Conservation (phyloP, 2,888 invertebrate genomes). For the Selenia dentaria region DNA sequence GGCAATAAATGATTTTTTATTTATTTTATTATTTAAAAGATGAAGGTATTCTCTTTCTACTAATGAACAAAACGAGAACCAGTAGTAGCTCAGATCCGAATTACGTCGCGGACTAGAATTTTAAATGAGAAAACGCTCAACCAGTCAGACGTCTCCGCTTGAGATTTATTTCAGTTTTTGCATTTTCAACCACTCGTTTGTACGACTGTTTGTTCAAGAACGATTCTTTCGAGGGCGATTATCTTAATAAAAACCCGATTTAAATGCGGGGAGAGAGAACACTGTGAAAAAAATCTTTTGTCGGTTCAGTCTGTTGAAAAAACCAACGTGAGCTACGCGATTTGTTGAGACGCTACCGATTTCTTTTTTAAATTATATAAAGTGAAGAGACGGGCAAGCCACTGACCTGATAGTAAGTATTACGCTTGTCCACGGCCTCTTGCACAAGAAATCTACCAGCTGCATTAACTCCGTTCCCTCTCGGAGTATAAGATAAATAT, state of each 20-base stretch:
- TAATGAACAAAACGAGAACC: not conserved
- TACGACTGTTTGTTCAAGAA: slow-evolving; percentile 41
- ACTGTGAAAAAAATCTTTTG: slow-evolving; percentile 4
- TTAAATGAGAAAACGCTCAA: slow-evolving; percentile 58
- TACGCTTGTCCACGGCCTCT: too few species aligned
- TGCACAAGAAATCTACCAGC: too few species aligned
- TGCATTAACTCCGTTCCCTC: too few species aligned
- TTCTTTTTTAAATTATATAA: too few species aligned
- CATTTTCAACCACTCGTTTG: slow-evolving; percentile 52
- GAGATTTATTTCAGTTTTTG: slow-evolving; percentile 75
- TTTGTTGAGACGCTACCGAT: too few species aligned
- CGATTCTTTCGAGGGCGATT: slow-evolving; percentile 55
- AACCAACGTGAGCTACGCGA: too few species aligned
- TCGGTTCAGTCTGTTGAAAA: not conserved
- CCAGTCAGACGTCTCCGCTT: slow-evolving; percentile 54
- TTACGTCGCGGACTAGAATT: slow-evolving; percentile 59
- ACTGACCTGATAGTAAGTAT: too few species aligned
- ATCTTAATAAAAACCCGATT: slow-evolving; percentile 52
- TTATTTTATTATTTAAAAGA: too few species aligned
- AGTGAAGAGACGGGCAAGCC: too few species aligned
- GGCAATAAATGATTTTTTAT: too few species aligned
- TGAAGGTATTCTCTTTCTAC: too few species aligned
- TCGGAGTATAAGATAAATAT: too few species aligned
- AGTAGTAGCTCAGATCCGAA: slow-evolving; percentile 39
- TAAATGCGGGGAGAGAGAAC: slow-evolving; percentile 33